These are phyloP conservation scores for Frieseomelitta varia DNA, from an alignment of 1,140 invertebrate genomes.

Conservation along the genomic window DNA sequence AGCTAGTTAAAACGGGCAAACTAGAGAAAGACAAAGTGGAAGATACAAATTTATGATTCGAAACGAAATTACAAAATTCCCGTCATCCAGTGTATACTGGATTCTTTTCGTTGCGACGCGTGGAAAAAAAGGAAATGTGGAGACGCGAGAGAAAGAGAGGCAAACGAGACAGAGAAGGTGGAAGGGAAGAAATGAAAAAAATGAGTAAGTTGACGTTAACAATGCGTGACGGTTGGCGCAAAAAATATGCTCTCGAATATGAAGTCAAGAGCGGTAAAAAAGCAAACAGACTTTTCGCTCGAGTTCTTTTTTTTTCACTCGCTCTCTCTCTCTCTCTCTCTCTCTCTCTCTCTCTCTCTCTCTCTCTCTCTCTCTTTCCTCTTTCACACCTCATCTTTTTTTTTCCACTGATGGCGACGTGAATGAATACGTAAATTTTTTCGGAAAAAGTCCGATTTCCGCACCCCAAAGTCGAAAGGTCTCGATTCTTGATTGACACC, in stretches of 20 bases:
- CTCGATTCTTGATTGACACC: slow-evolving; percentile 67
- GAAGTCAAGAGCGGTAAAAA: slow-evolving; percentile 71
- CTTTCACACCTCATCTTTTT: slow-evolving; percentile 11
- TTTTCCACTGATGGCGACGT: slow-evolving; percentile 25
- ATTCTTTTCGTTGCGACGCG: slow-evolving; percentile 36
- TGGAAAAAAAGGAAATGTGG: background rate
- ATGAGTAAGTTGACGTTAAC: slow-evolving; percentile 68
- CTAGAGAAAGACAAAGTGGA: too few relatives aligned
- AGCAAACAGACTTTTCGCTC: slow-evolving; percentile 70
- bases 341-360: background rate
- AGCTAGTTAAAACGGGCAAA: too few relatives aligned
- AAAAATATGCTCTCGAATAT: slow-evolving; percentile 71
- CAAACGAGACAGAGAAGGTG: too few relatives aligned
- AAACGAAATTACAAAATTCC: slow-evolving; percentile 8
- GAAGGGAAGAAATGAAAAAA: slow-evolving; percentile 27
- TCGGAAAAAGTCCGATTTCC: slow-evolving; percentile 56
- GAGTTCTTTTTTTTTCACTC: slow-evolving; percentile 36
- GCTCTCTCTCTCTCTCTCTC: background rate
- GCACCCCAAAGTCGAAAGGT: slow-evolving; percentile 56
- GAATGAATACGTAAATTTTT: slow-evolving; percentile 73
- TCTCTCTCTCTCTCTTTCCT: background rate
- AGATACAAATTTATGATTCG: background rate
- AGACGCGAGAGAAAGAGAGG: slow-evolving; percentile 18
- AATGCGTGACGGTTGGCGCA: slow-evolving; percentile 72
- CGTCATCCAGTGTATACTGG: too few relatives aligned